Base-by-base conservation (phyloP, 2,888 invertebrate species). In the Petrolisthes cinctipes region DNA sequence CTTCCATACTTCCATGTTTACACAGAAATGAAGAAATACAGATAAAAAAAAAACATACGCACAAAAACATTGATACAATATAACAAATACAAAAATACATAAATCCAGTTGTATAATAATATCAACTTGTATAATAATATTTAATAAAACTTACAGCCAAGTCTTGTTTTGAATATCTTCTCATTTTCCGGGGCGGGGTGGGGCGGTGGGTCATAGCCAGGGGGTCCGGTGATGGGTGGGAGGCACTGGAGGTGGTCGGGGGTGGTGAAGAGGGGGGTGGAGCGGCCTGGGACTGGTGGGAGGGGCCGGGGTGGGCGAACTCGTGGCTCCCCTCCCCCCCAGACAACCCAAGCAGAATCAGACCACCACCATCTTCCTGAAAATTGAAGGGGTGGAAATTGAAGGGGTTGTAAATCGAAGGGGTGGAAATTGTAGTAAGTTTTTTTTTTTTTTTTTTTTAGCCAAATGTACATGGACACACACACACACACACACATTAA, bases 271-370 rank as follows among this genome's bases (percentile, higher is more conserved):
- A 56, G 23, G 81, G 66, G 2, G 56, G 14, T 23, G 80, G 6
- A n/a, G 71, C 5, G 37, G 82, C 11, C 20, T 80, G 80, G 68
- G 82, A 82, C 61, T 61, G 61, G 61, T 80, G 80, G 17, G 80
- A 73, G 23, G 80, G 79, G 0, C 68, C 73, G 51, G 85, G 37
- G 20, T 81, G 79, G 54, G 79, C 73, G 37, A 78, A 68, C n/a
- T 51, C 57, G 57, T 85, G 85, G 5, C 56, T 9, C 61, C 56
- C 57, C 17, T 71, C 61, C 0, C 81, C 81, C 6, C 73, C 85
- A 57, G 85, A 54, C 73, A 85, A 51, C 17, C 85, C 85, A 20
- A 85, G 85, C 23, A 85, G 61, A 66, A 85, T 85, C 73, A 85
- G 37, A 5, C 85, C 85, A 20, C 57, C 80, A 20, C 57, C 80